A percentile compares a stretch with the other conserved stretches of the same genome.
Evolutionary conservation across 2,113 vertebrate species (phyloP).

Genomic region (Atlantisia rogersi): DNA sequence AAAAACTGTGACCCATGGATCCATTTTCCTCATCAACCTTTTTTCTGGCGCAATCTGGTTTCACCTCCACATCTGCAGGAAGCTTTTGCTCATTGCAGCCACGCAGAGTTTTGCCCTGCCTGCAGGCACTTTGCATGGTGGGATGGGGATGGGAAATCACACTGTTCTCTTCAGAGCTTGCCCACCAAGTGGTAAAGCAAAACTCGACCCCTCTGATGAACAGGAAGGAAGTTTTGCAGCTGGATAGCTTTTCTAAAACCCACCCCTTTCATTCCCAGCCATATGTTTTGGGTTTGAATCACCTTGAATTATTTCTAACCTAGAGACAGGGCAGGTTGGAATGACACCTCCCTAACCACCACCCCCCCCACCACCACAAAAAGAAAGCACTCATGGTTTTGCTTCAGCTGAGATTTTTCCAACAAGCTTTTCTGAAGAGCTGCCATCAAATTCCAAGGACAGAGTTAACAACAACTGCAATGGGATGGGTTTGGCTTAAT

Average conservation of each 20-base stretch:
- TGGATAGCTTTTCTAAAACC: not conserved
- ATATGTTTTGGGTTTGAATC: not conserved
- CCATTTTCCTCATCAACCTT: not conserved
- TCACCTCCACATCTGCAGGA: not conserved
- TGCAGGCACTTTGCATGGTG: not conserved
- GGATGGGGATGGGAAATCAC: not conserved
- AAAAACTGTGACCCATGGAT: not conserved
- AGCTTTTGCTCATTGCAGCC: not conserved
- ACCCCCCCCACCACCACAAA: no score
- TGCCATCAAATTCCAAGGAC: not conserved
- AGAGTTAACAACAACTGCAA: not conserved
- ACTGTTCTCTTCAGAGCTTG: not conserved
- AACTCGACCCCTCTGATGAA: not conserved
- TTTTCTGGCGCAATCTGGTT: not conserved
- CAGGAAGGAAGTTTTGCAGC: not conserved
- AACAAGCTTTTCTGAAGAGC: not conserved
- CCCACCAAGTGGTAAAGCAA: not conserved
- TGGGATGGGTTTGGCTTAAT: not conserved
- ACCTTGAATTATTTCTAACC: not conserved
- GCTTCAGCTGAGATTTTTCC: not conserved
- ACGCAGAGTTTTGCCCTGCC: not conserved
- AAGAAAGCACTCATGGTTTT: not conserved
- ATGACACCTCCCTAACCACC: not conserved
- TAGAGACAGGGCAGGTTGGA: not conserved
- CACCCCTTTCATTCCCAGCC: not conserved